Evolutionary conservation across 2,888 invertebrate genomes (phyloP).

Genomic region (Chrysolina americana): DNA sequence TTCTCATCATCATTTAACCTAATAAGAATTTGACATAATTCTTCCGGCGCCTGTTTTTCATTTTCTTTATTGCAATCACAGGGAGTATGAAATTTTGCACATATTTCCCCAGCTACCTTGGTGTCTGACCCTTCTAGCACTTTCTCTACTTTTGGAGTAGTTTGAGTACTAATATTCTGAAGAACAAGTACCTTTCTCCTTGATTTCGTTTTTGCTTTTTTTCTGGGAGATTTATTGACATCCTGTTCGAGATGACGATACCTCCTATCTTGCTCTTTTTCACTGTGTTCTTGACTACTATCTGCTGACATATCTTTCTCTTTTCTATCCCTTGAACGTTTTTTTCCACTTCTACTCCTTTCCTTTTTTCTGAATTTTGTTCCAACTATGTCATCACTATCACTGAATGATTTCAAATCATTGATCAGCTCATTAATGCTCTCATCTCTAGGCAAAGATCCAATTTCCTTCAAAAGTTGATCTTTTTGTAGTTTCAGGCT

Average conservation of each 20-base stretch:
- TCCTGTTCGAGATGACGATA: not conserved
- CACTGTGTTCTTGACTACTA: constrained; percentile 34
- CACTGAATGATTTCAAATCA: constrained; percentile 54
- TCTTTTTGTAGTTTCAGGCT: constrained; percentile 66
- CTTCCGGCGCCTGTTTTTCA: constrained; percentile 48
- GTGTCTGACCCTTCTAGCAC: constrained; percentile 3
- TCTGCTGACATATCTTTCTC: constrained; percentile 43
- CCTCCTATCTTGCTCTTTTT: not conserved
- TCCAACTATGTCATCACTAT: constrained; percentile 24
- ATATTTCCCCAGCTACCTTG: constrained; percentile 12
- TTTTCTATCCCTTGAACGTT: constrained; percentile 40
- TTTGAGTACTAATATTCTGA: constrained; percentile 67
- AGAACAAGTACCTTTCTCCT: constrained; percentile 54
- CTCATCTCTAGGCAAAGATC: constrained; percentile 60
- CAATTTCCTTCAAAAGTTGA: constrained; percentile 64
- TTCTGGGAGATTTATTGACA: constrained; percentile 43
- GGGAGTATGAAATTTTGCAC: constrained; percentile 44
- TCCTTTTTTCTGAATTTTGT: constrained; percentile 36
- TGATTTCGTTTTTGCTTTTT: constrained; percentile 47
- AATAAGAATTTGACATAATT: constrained; percentile 65
- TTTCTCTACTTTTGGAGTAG: constrained; percentile 59
- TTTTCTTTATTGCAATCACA: constrained; percentile 55
- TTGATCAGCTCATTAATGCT: constrained; percentile 55
- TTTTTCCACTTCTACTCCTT: constrained; percentile 29
- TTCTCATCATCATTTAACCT: constrained; percentile 61